Base-by-base conservation (phyloP, 2,888 invertebrate species). In the Drosophila atroscutellata region DNA sequence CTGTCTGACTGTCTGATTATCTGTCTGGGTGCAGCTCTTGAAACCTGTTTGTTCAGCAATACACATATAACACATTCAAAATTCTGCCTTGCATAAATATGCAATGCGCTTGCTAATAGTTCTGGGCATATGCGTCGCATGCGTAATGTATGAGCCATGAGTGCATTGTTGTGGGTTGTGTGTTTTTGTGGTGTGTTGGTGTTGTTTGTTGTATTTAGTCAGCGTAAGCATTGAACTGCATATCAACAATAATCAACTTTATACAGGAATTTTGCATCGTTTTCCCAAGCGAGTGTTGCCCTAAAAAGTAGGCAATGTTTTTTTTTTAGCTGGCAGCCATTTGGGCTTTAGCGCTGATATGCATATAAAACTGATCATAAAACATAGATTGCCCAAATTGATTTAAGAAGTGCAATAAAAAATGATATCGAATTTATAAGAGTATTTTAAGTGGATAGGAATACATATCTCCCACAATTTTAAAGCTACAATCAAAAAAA, bases 81-180 rank as follows among this genome's bases (percentile, higher is more conserved):
- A 72, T 70, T 76, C 70, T 15, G 28, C 26, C 47, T 67, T 39
- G 28, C 75, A 83, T 88, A 83, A 86, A 88, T 88, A 83, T 83
- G 83, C 83, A 88, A 83, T 80, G 83, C 51, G 28, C 50, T 77
- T 68, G 88, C 88, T 83, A 83, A 83, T 87, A 80, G 88, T 77
- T 74, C 54, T 28, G 83, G 74, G 83, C 88, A 70, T 72, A 82
- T 72, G 83, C 65, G 83, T 65, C 88, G 83, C 74, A 87, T 83
- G 57, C 72, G 71, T 72, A 72, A 85, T 87, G 68, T 54, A 87
- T 80, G 74, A 85, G 77, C 54, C 64, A 39, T 60, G 69, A 26
- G 28, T 50, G 60, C 52, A 15, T 49, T 73, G 47, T 50, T 73
- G 51, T 51, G 47, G 54, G 11, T 52, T n/a, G 13, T 30, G 20